A percentile compares a stretch with the other conserved stretches of the same genome.
phyloP scores from a whole-genome alignment of 1,140 invertebrate genomes.

The Drosophila rhopaloa region DNA sequence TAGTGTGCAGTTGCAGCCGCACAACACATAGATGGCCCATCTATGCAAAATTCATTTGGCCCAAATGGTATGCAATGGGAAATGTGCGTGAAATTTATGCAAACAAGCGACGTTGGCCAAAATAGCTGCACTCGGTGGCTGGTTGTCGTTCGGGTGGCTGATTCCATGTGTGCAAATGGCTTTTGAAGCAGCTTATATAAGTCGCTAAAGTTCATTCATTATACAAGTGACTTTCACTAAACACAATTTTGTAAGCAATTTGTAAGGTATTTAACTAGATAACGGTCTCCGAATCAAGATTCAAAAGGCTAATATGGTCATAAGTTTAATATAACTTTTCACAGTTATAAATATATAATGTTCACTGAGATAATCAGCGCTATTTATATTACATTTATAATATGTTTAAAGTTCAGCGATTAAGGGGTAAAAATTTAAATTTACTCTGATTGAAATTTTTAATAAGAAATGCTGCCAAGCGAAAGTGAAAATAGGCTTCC shows the following conservation, averaged over 20 bases:
- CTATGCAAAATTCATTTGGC: conserved; percentile 41
- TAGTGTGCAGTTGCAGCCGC: conserved; percentile 1
- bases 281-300: too few species aligned
- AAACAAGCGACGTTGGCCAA: conserved; percentile 25
- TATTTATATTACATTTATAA: too few species aligned
- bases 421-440: too few species aligned
- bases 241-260: background rate
- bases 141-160: conserved; percentile 17
- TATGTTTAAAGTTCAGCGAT: too few species aligned
- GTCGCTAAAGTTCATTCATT: conserved; percentile 1
- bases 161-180: conserved; percentile 40
- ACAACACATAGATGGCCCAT: background rate
- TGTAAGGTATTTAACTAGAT: too few species aligned
- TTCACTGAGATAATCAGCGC: too few species aligned
- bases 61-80: conserved; percentile 22
- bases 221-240: conserved; percentile 1
- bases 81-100: conserved; percentile 44
- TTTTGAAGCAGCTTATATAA: conserved; percentile 21
- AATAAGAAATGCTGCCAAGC: too few species aligned
- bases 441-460: too few species aligned
- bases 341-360: too few species aligned
- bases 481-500: too few species aligned
- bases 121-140: conserved; percentile 18
- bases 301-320: too few species aligned
- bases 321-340: too few species aligned